These are phyloP conservation scores for Melanargia galathea DNA, from an alignment of 2,888 invertebrate genomes.

Conservation along the genomic window DNA sequence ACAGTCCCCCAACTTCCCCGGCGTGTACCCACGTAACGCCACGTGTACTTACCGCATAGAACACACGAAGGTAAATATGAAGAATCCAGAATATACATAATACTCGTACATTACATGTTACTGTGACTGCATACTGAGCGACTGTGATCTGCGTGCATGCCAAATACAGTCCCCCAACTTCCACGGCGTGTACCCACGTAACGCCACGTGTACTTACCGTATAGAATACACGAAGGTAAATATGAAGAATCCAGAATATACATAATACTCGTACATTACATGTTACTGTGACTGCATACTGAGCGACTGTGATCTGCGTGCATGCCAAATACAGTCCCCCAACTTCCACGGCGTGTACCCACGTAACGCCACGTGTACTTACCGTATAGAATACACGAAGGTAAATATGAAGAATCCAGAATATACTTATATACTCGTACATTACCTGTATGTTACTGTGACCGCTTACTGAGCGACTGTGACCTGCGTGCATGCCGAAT, in stretches of 20 bases:
- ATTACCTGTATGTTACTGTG: too few relatives aligned
- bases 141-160: conserved; percentile 87
- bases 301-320: conserved; percentile 87
- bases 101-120: too few relatives aligned
- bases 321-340: conserved; percentile 91
- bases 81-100: too few relatives aligned
- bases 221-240: conserved; percentile 83
- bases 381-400: conserved; percentile 85
- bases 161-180: conserved; percentile 94
- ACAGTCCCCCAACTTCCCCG: conserved; percentile 95
- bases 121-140: conserved; percentile 90
- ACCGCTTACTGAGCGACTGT: conserved; percentile 90
- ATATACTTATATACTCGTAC: too few relatives aligned
- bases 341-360: conserved; percentile 96
- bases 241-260: neutral
- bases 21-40: conserved; percentile 93
- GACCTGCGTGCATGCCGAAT: conserved; percentile 87
- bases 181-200: conserved; percentile 93
- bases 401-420: conserved; percentile 50
- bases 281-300: conserved; percentile 92
- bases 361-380: conserved; percentile 91
- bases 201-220: conserved; percentile 91
- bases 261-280: too few relatives aligned
- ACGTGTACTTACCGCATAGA: conserved; percentile 90
- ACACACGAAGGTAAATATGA: conserved; percentile 75